Percentiles rank a stretch among this genome's conserved stretches.
Conservation (phyloP, 2,113 vertebrate species). For the Crotalus horridus region DNA sequence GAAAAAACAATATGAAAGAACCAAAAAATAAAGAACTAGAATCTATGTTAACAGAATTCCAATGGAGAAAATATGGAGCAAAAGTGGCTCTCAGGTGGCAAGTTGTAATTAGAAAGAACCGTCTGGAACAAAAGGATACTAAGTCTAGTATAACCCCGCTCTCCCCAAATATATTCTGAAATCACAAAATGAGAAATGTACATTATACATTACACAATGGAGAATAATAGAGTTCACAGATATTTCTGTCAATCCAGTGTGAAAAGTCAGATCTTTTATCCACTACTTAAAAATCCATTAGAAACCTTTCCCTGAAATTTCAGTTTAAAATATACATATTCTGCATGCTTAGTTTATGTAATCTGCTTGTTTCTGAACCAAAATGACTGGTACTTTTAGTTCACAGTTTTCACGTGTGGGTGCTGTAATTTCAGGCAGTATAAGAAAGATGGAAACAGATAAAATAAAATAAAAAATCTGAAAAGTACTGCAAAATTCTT, state of each 20-base stretch:
- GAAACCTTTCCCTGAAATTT: constrained; percentile 51
- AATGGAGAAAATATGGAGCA: neutral
- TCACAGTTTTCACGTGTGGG: constrained; percentile 12
- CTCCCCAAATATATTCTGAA: neutral
- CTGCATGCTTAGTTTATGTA: constrained; percentile 58
- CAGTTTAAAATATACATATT: constrained; percentile 60
- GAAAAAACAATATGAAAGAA: neutral
- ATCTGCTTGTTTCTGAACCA: constrained; percentile 52
- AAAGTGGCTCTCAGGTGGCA: neutral
- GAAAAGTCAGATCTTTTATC: constrained; percentile 5
- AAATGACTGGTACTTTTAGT: constrained; percentile 41
- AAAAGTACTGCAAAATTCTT: neutral
- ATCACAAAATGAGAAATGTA: neutral
- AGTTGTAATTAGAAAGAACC: neutral
- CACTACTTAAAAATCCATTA: constrained; percentile 61
- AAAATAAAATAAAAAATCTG: neutral
- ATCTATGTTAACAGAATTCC: neutral
- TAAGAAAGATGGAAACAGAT: neutral
- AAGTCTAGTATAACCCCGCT: neutral
- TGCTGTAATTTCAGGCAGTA: constrained; percentile 21
- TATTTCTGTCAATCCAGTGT: neutral
- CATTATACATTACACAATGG: neutral
- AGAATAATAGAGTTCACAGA: neutral
- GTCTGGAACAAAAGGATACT: neutral
- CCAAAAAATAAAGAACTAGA: neutral